phyloP scores from a whole-genome alignment of 2,113 vertebrate species.

The Tachuris rubrigastra region DNA sequence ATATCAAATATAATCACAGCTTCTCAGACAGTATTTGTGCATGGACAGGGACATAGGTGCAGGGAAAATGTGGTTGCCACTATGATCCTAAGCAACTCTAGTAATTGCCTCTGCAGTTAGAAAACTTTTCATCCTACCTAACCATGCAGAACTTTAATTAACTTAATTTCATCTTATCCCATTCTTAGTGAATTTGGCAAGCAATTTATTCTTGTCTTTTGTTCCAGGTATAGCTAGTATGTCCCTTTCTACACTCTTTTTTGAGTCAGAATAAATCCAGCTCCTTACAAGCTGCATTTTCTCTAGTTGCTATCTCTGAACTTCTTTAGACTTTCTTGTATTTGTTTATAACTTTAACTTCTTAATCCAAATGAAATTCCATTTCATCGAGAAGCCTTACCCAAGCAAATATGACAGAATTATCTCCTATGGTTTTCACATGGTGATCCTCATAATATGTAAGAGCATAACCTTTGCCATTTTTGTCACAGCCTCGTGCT shows the following conservation, averaged over 20 bases:
- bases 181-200: background rate
- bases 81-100: background rate
- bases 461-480: background rate
- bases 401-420: background rate
- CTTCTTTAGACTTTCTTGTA: background rate
- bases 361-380: background rate
- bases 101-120: background rate
- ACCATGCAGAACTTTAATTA: background rate
- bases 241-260: background rate
- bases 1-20: background rate
- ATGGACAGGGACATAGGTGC: rapidly evolving
- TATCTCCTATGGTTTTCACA: background rate
- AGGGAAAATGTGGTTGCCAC: background rate
- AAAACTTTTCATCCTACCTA: background rate
- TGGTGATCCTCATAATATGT: background rate
- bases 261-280: background rate
- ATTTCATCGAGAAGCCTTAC: background rate
- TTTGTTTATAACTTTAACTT: background rate
- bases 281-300: background rate
- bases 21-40: background rate
- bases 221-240: background rate
- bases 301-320: background rate
- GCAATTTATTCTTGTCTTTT: background rate
- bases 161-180: background rate
- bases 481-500: background rate